These are phyloP conservation scores for Cotesia glomerata DNA, from an alignment of 1,140 invertebrate species.

Conservation along the genomic window DNA sequence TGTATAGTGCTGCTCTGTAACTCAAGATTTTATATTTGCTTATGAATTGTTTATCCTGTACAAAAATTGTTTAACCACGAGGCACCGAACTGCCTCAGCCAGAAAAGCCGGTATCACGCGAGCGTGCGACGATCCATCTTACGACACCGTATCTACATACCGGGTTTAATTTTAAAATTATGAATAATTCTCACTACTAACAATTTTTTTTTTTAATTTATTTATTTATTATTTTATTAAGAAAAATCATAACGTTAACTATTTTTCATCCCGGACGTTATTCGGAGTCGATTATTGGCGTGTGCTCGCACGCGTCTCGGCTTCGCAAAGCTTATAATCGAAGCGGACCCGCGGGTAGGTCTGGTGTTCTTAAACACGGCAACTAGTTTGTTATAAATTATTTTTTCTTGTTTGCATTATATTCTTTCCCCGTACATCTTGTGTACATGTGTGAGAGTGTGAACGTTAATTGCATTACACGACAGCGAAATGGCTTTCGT, in stretches of 20 bases:
- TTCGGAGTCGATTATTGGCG: conserved; percentile 5
- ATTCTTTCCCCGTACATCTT: conserved; percentile 31
- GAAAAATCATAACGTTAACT: neutral
- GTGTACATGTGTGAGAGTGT: conserved; percentile 37
- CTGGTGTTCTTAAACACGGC: conserved; percentile 49
- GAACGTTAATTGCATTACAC: conserved; percentile 28
- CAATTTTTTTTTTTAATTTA: neutral
- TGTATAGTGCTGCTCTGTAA: conserved; percentile 66
- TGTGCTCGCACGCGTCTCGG: conserved; percentile 29
- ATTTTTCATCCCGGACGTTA: neutral
- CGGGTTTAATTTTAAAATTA: neutral
- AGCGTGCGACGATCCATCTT: neutral
- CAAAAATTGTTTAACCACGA: conserved; percentile 59
- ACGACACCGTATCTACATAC: neutral
- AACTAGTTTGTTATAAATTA: conserved; percentile 42
- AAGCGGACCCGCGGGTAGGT: conserved; percentile 65
- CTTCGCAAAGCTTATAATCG: conserved; percentile 54
- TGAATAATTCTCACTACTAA: conserved; percentile 1
- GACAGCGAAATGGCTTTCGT: conserved; percentile 28
- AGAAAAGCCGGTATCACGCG: conserved; percentile 8
- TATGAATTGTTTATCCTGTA: conserved; percentile 56
- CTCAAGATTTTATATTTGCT: conserved; percentile 62
- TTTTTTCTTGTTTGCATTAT: conserved; percentile 44
- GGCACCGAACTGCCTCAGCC: conserved; percentile 36
- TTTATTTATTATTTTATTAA: neutral